Evolutionary conservation across 2,888 invertebrate genomes (phyloP).

Genomic region (Caprella mutica): DNA sequence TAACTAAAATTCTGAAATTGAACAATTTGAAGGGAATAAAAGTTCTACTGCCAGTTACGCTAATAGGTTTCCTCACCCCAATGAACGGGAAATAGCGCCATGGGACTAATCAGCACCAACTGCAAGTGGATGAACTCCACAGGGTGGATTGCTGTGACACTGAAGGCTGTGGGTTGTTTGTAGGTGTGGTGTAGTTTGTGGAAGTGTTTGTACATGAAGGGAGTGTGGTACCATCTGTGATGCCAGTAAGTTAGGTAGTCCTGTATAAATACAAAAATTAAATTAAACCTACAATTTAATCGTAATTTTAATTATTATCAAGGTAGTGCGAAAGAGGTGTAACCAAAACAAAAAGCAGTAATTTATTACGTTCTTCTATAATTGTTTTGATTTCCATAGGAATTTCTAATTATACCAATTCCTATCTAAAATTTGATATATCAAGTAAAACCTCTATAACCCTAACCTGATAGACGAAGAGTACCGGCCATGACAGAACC

Average conservation of each 20-base stretch:
- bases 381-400: neutral
- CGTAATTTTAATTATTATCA: no score
- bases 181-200: constrained; percentile 65
- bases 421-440: neutral
- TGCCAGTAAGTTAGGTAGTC: constrained; percentile 56
- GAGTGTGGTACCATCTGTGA: constrained; percentile 56
- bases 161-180: constrained; percentile 63
- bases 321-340: no score
- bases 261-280: constrained; percentile 39
- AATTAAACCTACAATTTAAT: no score
- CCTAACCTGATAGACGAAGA: constrained; percentile 53
- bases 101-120: constrained; percentile 49
- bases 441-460: neutral
- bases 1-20: neutral
- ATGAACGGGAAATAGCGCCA: constrained; percentile 54
- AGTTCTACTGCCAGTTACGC: neutral
- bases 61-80: constrained; percentile 48
- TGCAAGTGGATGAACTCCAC: constrained; percentile 56
- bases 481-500: constrained; percentile 51
- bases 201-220: constrained; percentile 56
- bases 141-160: constrained; percentile 62
- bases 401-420: neutral
- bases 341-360: no score
- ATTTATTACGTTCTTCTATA: no score
- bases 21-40: neutral